Conservation (phyloP, 2,113 vertebrate species). For the Hypocryptadius cinnamomeus region DNA sequence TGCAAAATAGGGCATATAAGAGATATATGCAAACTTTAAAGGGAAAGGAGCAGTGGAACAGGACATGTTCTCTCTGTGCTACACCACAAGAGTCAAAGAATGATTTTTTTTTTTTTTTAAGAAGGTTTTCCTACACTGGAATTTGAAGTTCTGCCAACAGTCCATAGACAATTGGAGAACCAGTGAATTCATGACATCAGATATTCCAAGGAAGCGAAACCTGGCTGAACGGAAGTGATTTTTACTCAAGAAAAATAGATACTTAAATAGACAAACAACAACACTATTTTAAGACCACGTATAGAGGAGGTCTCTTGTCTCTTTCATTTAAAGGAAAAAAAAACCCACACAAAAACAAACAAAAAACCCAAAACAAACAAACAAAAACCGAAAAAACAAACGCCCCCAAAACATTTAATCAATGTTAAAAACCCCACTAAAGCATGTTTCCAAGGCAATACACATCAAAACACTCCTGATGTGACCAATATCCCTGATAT, state of each 20-base stretch:
- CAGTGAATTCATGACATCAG: background rate
- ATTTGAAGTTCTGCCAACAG: conserved; percentile 17
- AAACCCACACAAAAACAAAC: background rate
- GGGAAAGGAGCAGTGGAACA: background rate
- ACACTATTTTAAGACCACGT: background rate
- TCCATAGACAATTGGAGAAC: conserved; percentile 4
- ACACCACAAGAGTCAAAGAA: background rate
- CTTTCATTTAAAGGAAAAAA: background rate
- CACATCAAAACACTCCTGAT: background rate
- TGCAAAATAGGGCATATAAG: background rate
- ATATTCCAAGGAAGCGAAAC: conserved; percentile 46
- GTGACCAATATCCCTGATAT: rapidly evolving
- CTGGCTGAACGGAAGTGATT: conserved; percentile 1
- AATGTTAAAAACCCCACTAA: background rate
- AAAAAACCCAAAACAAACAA: background rate
- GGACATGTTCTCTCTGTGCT: background rate
- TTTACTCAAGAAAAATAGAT: background rate
- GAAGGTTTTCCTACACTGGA: background rate
- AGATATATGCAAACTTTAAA: background rate
- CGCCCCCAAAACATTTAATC: rapidly evolving
- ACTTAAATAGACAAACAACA: background rate
- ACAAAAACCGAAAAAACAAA: too few relatives aligned
- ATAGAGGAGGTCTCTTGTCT: background rate
- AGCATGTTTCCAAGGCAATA: background rate
- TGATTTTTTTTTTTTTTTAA: background rate